A percentile compares a stretch with the other conserved stretches of the same genome.
Conservation (phyloP, 2,888 invertebrate species). For the Cheilosia vulpina region DNA sequence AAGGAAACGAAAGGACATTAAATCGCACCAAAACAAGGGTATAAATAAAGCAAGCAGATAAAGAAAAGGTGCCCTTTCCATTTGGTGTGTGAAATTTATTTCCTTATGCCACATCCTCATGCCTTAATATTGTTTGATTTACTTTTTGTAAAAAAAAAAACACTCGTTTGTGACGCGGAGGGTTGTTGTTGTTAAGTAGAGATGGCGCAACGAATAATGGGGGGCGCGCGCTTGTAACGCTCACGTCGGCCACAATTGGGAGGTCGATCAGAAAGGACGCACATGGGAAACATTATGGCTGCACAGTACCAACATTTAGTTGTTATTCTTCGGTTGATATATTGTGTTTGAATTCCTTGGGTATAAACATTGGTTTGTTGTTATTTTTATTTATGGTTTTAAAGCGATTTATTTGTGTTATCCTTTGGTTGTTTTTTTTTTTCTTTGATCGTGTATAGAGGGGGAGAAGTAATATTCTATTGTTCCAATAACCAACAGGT, state of each 20-base stretch:
- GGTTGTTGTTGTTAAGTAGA: not conserved
- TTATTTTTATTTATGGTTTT: constrained; percentile 3
- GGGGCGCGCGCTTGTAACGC: constrained; percentile 20
- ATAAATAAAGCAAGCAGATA: constrained; percentile 8
- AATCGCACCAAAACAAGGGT: constrained; percentile 35
- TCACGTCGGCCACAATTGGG: constrained; percentile 40
- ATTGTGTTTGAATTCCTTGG: not conserved
- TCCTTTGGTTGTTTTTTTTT: constrained; percentile 42
- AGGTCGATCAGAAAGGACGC: constrained; percentile 22
- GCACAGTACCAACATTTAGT: constrained; percentile 23
- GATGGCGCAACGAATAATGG: constrained; percentile 12
- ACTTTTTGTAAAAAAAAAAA: not conserved
- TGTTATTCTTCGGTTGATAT: constrained; percentile 6
- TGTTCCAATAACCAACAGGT: constrained; percentile 43
- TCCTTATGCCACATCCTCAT: constrained; percentile 32
- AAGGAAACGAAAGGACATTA: constrained; percentile 35
- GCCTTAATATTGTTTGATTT: constrained; percentile 33
- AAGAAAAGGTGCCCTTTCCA: not conserved
- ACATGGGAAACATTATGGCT: constrained; percentile 36
- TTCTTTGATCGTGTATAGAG: constrained; percentile 30
- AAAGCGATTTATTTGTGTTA: constrained; percentile 43
- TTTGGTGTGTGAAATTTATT: constrained; percentile 36
- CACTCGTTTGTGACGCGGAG: constrained; percentile 1
- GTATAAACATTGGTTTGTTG: no score
- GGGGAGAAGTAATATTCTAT: not conserved